Conservation (phyloP, 1,140 invertebrate genomes). For the Bombyx mandarina region DNA sequence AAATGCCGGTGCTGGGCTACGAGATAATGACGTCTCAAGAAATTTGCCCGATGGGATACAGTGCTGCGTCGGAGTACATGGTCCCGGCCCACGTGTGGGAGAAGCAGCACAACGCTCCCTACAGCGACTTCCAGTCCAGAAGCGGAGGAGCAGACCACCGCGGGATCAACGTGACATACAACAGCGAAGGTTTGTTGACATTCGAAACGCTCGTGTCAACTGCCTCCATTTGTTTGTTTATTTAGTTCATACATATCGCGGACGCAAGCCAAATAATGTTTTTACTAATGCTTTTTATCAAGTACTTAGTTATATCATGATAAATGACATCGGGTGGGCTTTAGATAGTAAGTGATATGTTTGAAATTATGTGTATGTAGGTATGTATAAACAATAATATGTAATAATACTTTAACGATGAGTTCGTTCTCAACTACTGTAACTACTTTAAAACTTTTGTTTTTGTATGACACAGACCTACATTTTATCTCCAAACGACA, state of each 20-base stretch:
- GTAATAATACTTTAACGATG: too few species aligned
- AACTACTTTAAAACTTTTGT: too few species aligned
- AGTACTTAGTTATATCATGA: background rate
- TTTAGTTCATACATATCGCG: background rate
- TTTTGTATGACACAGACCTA: too few species aligned
- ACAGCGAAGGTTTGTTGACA: constrained; percentile 34
- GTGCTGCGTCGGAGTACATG: constrained; percentile 25
- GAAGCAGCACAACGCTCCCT: constrained; percentile 28
- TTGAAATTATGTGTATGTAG: too few species aligned
- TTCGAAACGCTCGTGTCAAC: background rate
- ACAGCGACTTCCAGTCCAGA: constrained; percentile 22
- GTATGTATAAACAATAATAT: too few species aligned
- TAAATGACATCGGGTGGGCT: too few species aligned
- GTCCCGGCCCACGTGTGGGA: constrained; percentile 39
- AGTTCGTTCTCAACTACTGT: too few species aligned
- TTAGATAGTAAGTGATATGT: too few species aligned
- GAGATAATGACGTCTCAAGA: constrained; percentile 45
- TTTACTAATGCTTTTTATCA: background rate
- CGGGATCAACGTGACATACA: constrained; percentile 29
- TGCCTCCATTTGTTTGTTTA: background rate
- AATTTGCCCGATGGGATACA: constrained; percentile 34
- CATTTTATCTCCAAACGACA: too few species aligned
- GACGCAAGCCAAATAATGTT: background rate
- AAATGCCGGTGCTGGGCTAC: constrained; percentile 52
- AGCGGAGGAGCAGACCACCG: background rate